Percentiles rank a stretch among this genome's conserved stretches.
These are phyloP conservation scores for Entomobrya multifasciata DNA, from an alignment of 2,888 invertebrate genomes.

Conservation along the genomic window DNA sequence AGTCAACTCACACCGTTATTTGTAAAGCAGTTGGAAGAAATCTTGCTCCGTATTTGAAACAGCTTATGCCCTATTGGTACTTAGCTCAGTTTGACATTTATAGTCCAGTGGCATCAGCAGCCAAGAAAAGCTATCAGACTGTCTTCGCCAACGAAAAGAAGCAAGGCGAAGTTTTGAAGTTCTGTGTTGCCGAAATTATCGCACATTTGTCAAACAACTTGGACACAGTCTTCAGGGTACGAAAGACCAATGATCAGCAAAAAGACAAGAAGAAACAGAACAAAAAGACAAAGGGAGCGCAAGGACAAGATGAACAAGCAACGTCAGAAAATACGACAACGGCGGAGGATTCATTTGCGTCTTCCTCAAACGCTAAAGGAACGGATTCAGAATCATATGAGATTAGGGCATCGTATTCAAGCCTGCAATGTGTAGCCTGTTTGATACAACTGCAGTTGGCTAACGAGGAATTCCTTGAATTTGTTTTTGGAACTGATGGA, in stretches of 20 bases:
- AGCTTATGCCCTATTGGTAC: slow-evolving; percentile 91
- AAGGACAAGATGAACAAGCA: background rate
- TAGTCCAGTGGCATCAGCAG: slow-evolving; percentile 90
- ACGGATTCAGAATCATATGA: slow-evolving; percentile 71
- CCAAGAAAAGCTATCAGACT: slow-evolving; percentile 86
- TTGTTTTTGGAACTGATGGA: slow-evolving; percentile 64
- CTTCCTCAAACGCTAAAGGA: slow-evolving; percentile 6
- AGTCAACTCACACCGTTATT: slow-evolving; percentile 68
- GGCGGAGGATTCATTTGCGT: background rate
- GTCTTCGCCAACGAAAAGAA: slow-evolving; percentile 89
- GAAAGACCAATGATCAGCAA: background rate
- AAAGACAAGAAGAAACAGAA: slow-evolving; percentile 47
- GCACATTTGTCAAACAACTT: slow-evolving; percentile 80
- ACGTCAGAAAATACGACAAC: background rate
- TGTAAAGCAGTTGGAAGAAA: slow-evolving; percentile 85
- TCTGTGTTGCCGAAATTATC: slow-evolving; percentile 91
- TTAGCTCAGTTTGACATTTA: slow-evolving; percentile 92
- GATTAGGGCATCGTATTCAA: slow-evolving; percentile 64
- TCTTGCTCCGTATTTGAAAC: slow-evolving; percentile 89
- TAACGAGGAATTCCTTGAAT: slow-evolving; percentile 66
- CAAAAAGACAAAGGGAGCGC: slow-evolving; percentile 19
- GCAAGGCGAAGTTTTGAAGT: slow-evolving; percentile 88
- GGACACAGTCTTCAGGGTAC: slow-evolving; percentile 53
- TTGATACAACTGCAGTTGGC: slow-evolving; percentile 66
- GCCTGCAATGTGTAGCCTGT: slow-evolving; percentile 57